Percentiles rank a stretch among this genome's conserved stretches.
phyloP scores from a whole-genome alignment of 1,140 invertebrate species.

The Lanistes nyassanus region DNA sequence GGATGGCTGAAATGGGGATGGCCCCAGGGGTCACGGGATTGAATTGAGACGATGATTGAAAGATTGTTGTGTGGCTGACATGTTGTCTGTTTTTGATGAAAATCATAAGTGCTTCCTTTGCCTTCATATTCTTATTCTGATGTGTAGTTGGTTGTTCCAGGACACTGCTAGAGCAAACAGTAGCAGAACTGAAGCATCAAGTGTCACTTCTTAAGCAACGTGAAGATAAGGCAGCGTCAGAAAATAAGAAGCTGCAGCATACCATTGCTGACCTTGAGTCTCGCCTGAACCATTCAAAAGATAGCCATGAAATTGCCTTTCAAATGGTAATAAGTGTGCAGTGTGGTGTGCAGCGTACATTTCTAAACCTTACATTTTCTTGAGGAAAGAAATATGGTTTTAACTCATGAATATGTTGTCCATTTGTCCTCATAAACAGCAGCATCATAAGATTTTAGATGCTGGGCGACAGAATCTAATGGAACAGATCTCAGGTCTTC shows the following conservation, averaged over 20 bases:
- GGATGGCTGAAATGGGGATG: no score
- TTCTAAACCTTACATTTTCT: neutral
- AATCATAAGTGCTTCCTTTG: no score
- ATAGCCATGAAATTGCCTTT: constrained; percentile 43
- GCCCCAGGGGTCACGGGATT: no score
- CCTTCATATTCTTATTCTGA: no score
- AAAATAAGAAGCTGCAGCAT: constrained; percentile 61
- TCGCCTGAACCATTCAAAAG: constrained; percentile 49
- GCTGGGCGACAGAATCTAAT: constrained; percentile 51
- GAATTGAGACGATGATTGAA: no score
- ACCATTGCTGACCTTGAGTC: constrained; percentile 58
- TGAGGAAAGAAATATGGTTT: neutral
- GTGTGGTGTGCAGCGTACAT: neutral
- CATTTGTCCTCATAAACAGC: no score
- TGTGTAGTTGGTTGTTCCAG: constrained; percentile 30
- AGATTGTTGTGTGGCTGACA: no score
- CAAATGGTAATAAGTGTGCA: constrained; percentile 44
- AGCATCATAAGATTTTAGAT: constrained; percentile 54
- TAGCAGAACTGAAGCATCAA: constrained; percentile 58
- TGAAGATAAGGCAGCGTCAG: constrained; percentile 49
- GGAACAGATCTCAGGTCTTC: constrained; percentile 56
- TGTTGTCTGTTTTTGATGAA: no score
- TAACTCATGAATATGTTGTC: neutral
- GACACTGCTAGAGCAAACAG: constrained; percentile 54
- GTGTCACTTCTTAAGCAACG: constrained; percentile 53